A percentile compares a stretch with the other conserved stretches of the same genome.
Conservation (phyloP, 2,888 invertebrate species). For the Morinoia aosen region DNA sequence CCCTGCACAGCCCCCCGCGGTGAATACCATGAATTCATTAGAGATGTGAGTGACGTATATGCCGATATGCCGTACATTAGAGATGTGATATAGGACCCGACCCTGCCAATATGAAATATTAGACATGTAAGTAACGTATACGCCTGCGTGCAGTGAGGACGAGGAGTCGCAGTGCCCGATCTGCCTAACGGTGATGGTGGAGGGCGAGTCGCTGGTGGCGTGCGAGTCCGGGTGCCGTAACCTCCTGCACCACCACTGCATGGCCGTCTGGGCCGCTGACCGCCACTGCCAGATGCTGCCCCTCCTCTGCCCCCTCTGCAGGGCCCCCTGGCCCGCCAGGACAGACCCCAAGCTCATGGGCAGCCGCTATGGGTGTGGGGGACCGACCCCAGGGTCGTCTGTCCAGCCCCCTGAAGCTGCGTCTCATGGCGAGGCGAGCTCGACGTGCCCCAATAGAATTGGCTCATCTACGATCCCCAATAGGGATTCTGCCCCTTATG, state of each 20-base stretch:
- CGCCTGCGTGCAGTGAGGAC: slow-evolving; percentile 68
- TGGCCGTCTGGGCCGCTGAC: slow-evolving; percentile 70
- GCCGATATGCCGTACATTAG: too few species aligned
- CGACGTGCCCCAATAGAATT: not conserved
- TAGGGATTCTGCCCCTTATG: not conserved
- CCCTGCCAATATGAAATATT: too few species aligned
- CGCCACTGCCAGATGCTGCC: slow-evolving; percentile 62
- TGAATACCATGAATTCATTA: too few species aligned
- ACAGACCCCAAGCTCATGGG: slow-evolving; percentile 71
- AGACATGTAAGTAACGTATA: too few species aligned
- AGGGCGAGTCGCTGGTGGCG: slow-evolving; percentile 72
- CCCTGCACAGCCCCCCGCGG: too few species aligned
- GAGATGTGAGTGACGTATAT: too few species aligned
- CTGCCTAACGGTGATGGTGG: slow-evolving; percentile 73
- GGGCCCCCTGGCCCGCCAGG: slow-evolving; percentile 66
- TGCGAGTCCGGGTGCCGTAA: slow-evolving; percentile 73
- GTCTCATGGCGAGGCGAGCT: not conserved
- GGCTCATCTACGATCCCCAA: not conserved
- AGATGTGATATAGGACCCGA: too few species aligned
- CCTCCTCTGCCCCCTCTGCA: slow-evolving; percentile 67
- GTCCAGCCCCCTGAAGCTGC: slow-evolving; percentile 69
- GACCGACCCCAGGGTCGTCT: slow-evolving; percentile 69
- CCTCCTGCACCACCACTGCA: slow-evolving; percentile 73
- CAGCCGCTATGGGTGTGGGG: slow-evolving; percentile 69
- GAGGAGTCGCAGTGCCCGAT: slow-evolving; percentile 73